Evolutionary conservation across 2,888 invertebrate genomes (phyloP), one percentile per base, ranked within the genome.

Genomic region (Oscheius sp.): DNA sequence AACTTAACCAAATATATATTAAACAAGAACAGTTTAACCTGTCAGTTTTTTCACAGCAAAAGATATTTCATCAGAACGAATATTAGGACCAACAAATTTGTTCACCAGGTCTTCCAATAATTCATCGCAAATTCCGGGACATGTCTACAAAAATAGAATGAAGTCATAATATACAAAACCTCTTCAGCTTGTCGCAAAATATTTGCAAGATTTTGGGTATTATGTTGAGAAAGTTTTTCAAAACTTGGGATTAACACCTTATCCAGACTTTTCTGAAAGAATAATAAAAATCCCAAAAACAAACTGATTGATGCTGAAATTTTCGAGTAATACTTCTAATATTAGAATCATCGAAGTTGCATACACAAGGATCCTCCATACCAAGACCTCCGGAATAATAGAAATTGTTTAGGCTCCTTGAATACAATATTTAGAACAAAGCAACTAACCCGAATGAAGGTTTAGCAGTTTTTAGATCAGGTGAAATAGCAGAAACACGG

Each of bases 71-170:
- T 59, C 22, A 8, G 26, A 22, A 17, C 28, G 2, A 47, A 30
- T 50, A 36, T 47, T 33, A 14, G 62, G 49, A 20, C 32, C 28
- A 30, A 33, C 36, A 12, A 62, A 36, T 4, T 22, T 33, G 22
- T 30, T 14, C 9, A 62, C n/a, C 47, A 62, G n/a, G 17, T 47
- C 33, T 17, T 49, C 50, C 20, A 62, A 12, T 24, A 62, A 24
- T 14, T 45, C 36, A 32, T 62, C 62, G 47, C 47, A 28, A 32
- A 62, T 62, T 62, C 62, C 62, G 6, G 62, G 62, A 14, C 17
- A 47, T 17, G 17, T 9, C 59, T 59, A 5, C 26, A 59, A 59
- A 41, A 26, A 6, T 26, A 22, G n/a, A 17, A 1, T 26, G 30
- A 59, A 57, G 26, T 9, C 9, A 41, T 12, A 9, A 24, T 6